Percentiles rank a stretch among this genome's conserved stretches.
phyloP scores from a whole-genome alignment of 2,113 vertebrate genomes.

The Daboia siamensis region DNA sequence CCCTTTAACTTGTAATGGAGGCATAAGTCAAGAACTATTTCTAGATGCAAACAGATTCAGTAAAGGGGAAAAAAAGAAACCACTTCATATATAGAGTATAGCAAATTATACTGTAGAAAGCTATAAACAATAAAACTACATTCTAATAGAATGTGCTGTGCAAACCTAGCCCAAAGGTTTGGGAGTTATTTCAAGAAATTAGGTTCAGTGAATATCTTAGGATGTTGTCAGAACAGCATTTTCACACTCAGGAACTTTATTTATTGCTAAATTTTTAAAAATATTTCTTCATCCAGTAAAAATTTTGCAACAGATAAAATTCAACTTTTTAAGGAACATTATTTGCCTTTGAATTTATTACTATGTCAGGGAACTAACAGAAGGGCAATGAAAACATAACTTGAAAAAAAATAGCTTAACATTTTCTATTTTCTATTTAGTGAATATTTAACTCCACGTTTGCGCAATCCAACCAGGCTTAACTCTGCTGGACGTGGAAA shows the following conservation, averaged over 20 bases:
- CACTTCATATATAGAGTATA: background rate
- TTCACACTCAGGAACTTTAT: background rate
- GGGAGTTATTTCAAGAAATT: background rate
- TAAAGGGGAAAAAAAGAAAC: background rate
- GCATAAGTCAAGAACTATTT: background rate
- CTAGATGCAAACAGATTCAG: background rate
- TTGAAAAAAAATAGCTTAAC: background rate
- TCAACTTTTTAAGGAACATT: background rate
- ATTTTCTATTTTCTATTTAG: background rate
- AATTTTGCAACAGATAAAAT: background rate
- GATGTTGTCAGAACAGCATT: background rate
- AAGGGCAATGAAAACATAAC: background rate
- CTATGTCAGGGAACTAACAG: background rate
- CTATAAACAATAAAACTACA: background rate
- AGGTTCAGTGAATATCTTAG: background rate
- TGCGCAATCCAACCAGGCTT: background rate
- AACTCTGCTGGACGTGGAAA: background rate
- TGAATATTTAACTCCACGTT: background rate
- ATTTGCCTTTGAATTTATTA: background rate
- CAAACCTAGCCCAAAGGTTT: background rate
- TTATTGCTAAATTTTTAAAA: background rate
- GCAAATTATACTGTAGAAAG: background rate
- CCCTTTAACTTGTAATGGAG: background rate
- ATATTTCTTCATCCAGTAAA: background rate
- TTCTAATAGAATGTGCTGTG: background rate